These are phyloP conservation scores for Thomomys bottae DNA, from an alignment of 2,113 vertebrate species.

Conservation along the genomic window DNA sequence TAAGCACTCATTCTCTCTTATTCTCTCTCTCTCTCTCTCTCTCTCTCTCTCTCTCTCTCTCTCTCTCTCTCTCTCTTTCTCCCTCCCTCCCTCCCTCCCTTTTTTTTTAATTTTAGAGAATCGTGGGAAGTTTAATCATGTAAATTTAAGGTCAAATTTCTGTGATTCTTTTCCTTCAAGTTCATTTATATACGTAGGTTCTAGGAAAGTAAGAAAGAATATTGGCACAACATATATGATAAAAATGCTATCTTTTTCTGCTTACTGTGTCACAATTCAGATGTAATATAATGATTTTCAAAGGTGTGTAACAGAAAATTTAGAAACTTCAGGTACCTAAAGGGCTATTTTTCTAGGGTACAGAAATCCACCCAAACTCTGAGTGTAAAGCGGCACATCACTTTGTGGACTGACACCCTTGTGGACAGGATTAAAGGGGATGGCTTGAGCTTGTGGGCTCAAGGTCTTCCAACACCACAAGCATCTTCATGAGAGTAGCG, in stretches of 20 bases:
- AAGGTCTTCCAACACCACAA: too few species aligned
- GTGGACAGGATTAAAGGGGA: background rate
- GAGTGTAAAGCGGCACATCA: background rate
- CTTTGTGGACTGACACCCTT: background rate
- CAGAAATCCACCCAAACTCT: background rate
- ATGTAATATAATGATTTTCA: slow-evolving; percentile 24
- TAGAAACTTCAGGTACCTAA: slow-evolving; percentile 34
- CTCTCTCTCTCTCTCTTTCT: background rate
- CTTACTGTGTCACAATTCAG: background rate
- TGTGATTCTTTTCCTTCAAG: background rate
- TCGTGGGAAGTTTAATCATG: background rate
- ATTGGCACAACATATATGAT: background rate
- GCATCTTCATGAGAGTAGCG: background rate
- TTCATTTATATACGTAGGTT: background rate
- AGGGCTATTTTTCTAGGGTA: background rate
- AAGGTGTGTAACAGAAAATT: background rate
- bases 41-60: background rate
- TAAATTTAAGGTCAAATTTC: background rate
- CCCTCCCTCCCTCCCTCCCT: too few species aligned
- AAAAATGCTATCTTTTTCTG: slow-evolving; percentile 25
- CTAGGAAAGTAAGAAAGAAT: background rate
- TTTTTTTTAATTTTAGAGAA: background rate
- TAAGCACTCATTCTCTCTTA: background rate
- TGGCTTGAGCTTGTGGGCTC: background rate
- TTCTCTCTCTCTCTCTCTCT: background rate